phyloP scores from a whole-genome alignment of 2,888 invertebrate species.

The Acronicta alni region DNA sequence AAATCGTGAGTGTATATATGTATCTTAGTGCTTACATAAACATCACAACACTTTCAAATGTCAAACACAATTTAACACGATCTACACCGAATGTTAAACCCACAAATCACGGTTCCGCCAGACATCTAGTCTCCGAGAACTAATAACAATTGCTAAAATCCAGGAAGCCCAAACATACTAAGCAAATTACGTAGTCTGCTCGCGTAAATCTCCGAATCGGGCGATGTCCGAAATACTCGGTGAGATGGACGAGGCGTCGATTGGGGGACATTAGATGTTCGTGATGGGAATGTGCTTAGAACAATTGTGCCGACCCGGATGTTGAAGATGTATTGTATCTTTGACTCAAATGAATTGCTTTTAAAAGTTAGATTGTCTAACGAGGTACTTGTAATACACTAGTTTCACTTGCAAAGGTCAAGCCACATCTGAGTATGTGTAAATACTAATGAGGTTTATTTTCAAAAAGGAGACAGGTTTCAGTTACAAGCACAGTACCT shows the following conservation, averaged over 20 bases:
- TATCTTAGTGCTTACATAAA: too few species aligned
- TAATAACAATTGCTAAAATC: constrained; percentile 78
- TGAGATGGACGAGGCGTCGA: constrained; percentile 82
- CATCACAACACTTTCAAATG: constrained; percentile 7
- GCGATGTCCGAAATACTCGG: constrained; percentile 71
- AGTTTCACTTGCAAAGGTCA: background rate
- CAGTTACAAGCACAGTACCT: too few species aligned
- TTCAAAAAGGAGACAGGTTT: too few species aligned
- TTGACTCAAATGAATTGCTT: constrained; percentile 21
- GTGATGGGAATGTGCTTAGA: constrained; percentile 73
- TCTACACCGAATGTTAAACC: constrained; percentile 27
- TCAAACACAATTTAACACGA: constrained; percentile 23
- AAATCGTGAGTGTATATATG: too few species aligned
- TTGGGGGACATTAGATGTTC: constrained; percentile 71
- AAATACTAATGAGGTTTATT: too few species aligned
- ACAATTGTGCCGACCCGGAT: constrained; percentile 76
- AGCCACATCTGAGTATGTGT: too few species aligned
- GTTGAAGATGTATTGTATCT: constrained; percentile 46
- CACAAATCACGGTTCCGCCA: constrained; percentile 64
- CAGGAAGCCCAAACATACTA: constrained; percentile 54
- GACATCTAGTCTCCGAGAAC: constrained; percentile 79
- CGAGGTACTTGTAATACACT: background rate
- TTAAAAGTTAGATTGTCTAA: constrained; percentile 2
- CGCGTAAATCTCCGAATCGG: constrained; percentile 72
- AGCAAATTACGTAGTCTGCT: constrained; percentile 68